These are phyloP conservation scores for Trissoscelio sp. DNA, from an alignment of 2,888 invertebrate species.

Conservation along the genomic window DNA sequence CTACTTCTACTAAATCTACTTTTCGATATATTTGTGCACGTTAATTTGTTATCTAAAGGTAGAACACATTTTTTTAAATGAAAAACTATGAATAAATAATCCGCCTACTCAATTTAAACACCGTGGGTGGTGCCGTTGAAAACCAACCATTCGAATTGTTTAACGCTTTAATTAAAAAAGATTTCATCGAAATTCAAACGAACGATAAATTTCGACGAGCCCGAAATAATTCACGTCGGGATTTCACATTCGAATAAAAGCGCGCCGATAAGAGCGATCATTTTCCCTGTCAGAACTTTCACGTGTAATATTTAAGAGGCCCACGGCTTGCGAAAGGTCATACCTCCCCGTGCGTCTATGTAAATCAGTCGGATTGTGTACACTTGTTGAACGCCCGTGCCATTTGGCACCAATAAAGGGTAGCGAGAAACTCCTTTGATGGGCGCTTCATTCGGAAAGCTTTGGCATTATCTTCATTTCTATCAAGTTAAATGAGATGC, in stretches of 20 bases:
- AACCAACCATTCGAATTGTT: background rate
- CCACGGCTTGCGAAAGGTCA: constrained; percentile 33
- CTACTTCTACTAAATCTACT: background rate
- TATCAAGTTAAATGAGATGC: constrained; percentile 48
- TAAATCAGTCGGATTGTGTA: constrained; percentile 49
- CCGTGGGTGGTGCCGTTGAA: background rate
- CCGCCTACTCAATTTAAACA: background rate
- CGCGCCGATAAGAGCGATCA: background rate
- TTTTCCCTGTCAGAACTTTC: constrained; percentile 40
- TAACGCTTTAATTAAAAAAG: background rate
- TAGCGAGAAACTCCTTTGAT: constrained; percentile 36
- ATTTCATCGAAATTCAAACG: background rate
- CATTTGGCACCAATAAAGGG: constrained; percentile 51
- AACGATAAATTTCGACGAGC: background rate
- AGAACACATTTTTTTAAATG: too few relatives aligned
- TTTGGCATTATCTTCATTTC: constrained; percentile 36
- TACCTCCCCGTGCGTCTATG: constrained; percentile 36
- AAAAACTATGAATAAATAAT: background rate
- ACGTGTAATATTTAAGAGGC: constrained; percentile 14
- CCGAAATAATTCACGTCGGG: background rate
- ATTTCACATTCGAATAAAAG: constrained; percentile 10
- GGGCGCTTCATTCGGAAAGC: constrained; percentile 21
- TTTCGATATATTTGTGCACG: background rate
- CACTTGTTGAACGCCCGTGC: constrained; percentile 55
- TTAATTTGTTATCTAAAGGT: too few relatives aligned